phyloP scores from a whole-genome alignment of 2,888 invertebrate species.

The Ferdinandea cuprea region DNA sequence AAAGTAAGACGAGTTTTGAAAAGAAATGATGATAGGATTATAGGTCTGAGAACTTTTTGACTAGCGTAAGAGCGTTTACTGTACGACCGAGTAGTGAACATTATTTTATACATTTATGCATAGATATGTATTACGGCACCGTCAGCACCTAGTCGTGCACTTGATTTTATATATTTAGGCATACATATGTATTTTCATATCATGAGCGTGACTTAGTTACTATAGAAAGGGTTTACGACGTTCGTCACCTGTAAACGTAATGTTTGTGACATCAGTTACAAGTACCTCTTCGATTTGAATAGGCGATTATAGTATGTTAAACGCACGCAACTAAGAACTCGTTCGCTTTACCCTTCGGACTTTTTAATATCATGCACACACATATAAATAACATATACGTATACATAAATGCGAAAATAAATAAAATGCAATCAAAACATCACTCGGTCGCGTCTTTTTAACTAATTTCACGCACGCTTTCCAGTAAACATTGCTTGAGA shows the following conservation, averaged over 20 bases:
- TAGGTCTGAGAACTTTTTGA: too few species aligned
- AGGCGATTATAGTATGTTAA: constrained; percentile 10
- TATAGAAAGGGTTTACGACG: neutral
- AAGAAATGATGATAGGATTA: too few species aligned
- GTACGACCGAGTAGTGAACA: too few species aligned
- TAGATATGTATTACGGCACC: too few species aligned
- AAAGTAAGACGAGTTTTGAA: too few species aligned
- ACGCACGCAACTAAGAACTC: constrained; percentile 30
- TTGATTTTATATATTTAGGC: too few species aligned
- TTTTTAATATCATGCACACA: constrained; percentile 23
- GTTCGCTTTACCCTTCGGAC: constrained; percentile 14
- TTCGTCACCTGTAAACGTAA: constrained; percentile 29
- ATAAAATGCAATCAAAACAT: constrained; percentile 59
- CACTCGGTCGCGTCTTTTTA: constrained; percentile 37
- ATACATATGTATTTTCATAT: neutral
- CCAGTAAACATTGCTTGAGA: constrained; percentile 14
- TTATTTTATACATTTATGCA: too few species aligned
- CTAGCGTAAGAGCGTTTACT: too few species aligned
- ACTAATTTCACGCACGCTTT: constrained; percentile 69
- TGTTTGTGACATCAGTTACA: neutral
- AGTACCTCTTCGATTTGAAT: neutral
- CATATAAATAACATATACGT: too few species aligned
- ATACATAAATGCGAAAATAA: constrained; percentile 6
- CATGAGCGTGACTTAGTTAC: constrained; percentile 1
- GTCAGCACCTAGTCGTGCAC: too few species aligned